Base-by-base conservation (phyloP, 2,797 vertebrate species). In the Acestrorhynchus altus region DNA sequence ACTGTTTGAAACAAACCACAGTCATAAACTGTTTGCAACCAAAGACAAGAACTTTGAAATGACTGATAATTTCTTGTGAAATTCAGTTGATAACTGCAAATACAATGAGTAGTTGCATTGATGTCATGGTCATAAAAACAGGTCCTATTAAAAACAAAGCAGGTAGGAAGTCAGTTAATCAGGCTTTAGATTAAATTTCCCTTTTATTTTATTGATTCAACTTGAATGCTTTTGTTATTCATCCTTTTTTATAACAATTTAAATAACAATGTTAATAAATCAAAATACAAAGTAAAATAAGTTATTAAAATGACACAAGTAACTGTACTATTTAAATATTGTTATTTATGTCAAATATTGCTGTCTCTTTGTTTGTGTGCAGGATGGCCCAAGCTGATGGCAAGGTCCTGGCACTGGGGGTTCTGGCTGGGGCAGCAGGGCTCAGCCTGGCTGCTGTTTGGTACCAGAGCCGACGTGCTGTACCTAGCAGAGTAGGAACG, bases 381-480 rank as follows among this genome's bases (percentile, higher is more conserved):
- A 92, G 89, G 80, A 99, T 99, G 97, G 88, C 93, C 81, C 92
- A 91, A 56, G 86, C 92, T 0, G 94, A 95, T 89, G 93, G 88
- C 84, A 97, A 90, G 92, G 89, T 91, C 79, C 86, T 98, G 59
- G 84, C 96, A 71, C 84, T 99, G 86, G 95, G 95, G 66, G 85
- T 95, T 20, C 68, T 98, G 92, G 94, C 94, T 26, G 96, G 97
- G 60, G 94, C 95, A 75, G 95, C 97, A 5, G 96, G 97, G 20
- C 79, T 98, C 82, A 91, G 95, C 84, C 81, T 98, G 83, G 92
- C 94, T 3, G 85, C 94, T 39, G 70, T 94, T 47, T 97, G 91
- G 88, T 96, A 94, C 82, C 85, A 88, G 47, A 74, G 83, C 78
- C 85, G 87, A 20, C 72, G 82, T 35, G 78, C 15, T 0, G 35